These are phyloP conservation scores for Ciconia stormi DNA, from an alignment of 2,113 vertebrate species.

Conservation along the genomic window DNA sequence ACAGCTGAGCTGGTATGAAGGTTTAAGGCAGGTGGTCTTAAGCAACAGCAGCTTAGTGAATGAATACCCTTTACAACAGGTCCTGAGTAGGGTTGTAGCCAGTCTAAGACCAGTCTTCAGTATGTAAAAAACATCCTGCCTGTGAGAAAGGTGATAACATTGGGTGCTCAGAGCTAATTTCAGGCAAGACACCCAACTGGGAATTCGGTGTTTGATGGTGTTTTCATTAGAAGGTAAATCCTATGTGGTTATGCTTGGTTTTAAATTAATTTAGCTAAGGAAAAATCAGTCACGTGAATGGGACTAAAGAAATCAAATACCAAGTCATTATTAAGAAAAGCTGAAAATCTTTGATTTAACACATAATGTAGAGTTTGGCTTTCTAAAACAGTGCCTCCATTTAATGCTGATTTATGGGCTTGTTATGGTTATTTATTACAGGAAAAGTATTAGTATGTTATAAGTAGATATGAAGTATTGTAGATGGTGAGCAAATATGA, in stretches of 20 bases:
- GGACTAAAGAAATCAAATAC: constrained; percentile 1
- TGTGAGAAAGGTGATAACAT: not conserved
- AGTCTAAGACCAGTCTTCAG: not conserved
- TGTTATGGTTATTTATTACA: constrained; percentile 34
- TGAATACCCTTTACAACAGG: not conserved
- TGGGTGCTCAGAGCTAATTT: not conserved
- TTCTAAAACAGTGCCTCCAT: constrained; percentile 6
- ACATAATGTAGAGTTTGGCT: not conserved
- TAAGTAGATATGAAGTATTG: constrained; percentile 31
- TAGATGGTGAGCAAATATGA: constrained; percentile 5
- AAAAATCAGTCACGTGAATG: not conserved
- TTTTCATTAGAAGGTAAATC: not conserved
- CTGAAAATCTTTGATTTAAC: constrained; percentile 24
- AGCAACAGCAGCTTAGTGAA: not conserved
- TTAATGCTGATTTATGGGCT: constrained; percentile 41
- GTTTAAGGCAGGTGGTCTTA: not conserved
- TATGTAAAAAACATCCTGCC: not conserved
- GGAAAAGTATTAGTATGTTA: not conserved
- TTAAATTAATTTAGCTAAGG: not conserved
- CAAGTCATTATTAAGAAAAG: constrained; percentile 1
- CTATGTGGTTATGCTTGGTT: not conserved
- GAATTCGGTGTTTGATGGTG: not conserved
- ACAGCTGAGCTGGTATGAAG: not conserved
- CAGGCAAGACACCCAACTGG: not conserved
- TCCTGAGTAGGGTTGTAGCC: not conserved